Evolutionary conservation across 1,140 invertebrate species (phyloP), one percentile per base, ranked within the genome.

Genomic region (Drosophila novamexicana): DNA sequence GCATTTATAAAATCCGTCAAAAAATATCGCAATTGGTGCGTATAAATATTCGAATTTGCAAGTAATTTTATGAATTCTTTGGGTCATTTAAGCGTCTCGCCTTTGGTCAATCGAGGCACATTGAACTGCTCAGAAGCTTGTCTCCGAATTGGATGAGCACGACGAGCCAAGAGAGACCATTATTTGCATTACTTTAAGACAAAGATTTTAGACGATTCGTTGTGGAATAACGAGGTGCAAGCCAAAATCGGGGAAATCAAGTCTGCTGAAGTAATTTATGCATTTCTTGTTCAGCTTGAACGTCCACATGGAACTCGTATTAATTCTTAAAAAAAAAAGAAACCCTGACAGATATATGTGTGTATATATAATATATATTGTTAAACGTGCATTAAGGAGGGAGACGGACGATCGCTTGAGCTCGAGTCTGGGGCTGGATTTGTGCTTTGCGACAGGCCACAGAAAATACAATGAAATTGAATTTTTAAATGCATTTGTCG

Each of bases 401-500:
- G 54, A 70, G 50, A 49, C 22, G 54, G n/a, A 1, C 29, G n/a
- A 54, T 37, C 36, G 42, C n/a, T 45, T 4, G 39, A 22, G 45
- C n/a, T 18, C 47, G 52, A 40, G 62, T 18, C 42, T 70, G 69
- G 65, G 47, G 54, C 49, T 69, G 67, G 50, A 62, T 68, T 62
- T 61, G 70, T 68, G 42, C 61, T 70, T 70, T 58, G 50, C 58
- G 45, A 81, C 44, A 67, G 81, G 63, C 62, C 69, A 75, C 66
- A 75, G 74, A 58, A 58, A 71, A 56, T 42, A 70, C 68, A 59
- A 67, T 71, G 54, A 22, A 61, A 79, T 40, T 63, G 75, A 79
- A 86, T 86, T 88, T 74, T 71, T 88, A 76, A 86, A 88, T 79
- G 76, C 83, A 86, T 76, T 86, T 73, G 69, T 34, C 59, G 65